Evolutionary conservation across 2,888 invertebrate species (phyloP).

Genomic region (Dastarcus helophoroides): DNA sequence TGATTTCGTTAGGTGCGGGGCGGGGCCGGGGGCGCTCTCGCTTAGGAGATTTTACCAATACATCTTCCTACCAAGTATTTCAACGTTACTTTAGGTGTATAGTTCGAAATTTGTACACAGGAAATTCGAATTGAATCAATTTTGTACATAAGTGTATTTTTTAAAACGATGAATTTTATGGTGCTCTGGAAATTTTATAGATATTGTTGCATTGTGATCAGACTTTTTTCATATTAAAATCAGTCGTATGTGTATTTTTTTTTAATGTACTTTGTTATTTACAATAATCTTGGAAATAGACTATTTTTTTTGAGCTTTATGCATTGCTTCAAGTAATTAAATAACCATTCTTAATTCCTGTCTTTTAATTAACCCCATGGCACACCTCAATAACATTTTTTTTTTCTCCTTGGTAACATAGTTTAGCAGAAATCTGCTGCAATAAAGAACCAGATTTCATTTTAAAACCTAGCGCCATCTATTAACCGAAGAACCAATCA

Average conservation of each 20-base stretch:
- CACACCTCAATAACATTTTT: no score
- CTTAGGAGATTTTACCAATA: slow-evolving; percentile 11
- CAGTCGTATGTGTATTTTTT: slow-evolving; percentile 27
- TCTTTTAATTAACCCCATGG: no score
- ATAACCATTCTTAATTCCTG: slow-evolving; percentile 6
- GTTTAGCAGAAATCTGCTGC: no score
- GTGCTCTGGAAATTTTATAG: slow-evolving; percentile 35
- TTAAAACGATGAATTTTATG: slow-evolving; percentile 34
- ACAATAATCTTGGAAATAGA: slow-evolving; percentile 21
- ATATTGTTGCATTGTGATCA: slow-evolving; percentile 37
- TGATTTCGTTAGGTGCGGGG: neutral
- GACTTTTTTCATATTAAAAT: slow-evolving; percentile 27
- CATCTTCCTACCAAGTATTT: slow-evolving; percentile 41
- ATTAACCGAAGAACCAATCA: no score
- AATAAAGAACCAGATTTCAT: no score
- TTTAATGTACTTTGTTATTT: slow-evolving; percentile 14
- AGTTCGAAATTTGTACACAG: slow-evolving; percentile 24
- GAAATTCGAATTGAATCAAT: slow-evolving; percentile 17
- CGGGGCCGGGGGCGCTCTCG: neutral
- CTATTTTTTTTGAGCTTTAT: slow-evolving; percentile 34
- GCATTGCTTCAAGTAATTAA: slow-evolving; percentile 35
- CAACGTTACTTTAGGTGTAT: slow-evolving; percentile 27
- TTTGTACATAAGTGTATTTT: slow-evolving; percentile 23
- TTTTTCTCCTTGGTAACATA: no score
- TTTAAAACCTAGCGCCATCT: no score